phyloP scores from a whole-genome alignment of 2,888 invertebrate genomes.

The Drosophila differens region DNA sequence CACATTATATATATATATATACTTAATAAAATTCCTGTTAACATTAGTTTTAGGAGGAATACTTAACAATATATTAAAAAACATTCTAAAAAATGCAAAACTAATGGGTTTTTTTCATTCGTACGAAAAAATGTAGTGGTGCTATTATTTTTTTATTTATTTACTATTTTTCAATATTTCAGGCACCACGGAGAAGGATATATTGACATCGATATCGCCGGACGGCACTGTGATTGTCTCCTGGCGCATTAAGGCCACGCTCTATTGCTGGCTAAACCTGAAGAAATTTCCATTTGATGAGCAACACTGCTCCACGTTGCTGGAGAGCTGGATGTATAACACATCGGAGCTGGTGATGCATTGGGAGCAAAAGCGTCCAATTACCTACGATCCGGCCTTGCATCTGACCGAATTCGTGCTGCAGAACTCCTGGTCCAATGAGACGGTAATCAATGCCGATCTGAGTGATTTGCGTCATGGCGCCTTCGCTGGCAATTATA shows the following conservation, averaged over 20 bases:
- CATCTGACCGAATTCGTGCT: slow-evolving; percentile 93
- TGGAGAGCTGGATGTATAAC: slow-evolving; percentile 95
- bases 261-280: slow-evolving; percentile 94
- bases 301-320: slow-evolving; percentile 91
- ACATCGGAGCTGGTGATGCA: slow-evolving; percentile 90
- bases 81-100: not conserved
- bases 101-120: not conserved
- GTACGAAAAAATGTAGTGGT: not conserved
- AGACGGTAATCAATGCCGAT: slow-evolving; percentile 89
- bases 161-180: not conserved
- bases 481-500: slow-evolving; percentile 93
- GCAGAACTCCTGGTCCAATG: slow-evolving; percentile 90
- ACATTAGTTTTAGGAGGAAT: not conserved
- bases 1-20: not conserved
- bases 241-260: slow-evolving; percentile 91
- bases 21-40: not conserved
- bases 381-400: slow-evolving; percentile 90
- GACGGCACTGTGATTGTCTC: slow-evolving; percentile 93
- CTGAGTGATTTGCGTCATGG: slow-evolving; percentile 89
- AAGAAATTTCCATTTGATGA: slow-evolving; percentile 95
- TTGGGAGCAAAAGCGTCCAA: slow-evolving; percentile 91
- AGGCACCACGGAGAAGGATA: slow-evolving; percentile 91
- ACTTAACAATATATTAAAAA: not conserved
- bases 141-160: not conserved
- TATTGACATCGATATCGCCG: slow-evolving; percentile 92